Base-by-base conservation (phyloP, 2,888 invertebrate species). In the Dicranocentrus wangi region DNA sequence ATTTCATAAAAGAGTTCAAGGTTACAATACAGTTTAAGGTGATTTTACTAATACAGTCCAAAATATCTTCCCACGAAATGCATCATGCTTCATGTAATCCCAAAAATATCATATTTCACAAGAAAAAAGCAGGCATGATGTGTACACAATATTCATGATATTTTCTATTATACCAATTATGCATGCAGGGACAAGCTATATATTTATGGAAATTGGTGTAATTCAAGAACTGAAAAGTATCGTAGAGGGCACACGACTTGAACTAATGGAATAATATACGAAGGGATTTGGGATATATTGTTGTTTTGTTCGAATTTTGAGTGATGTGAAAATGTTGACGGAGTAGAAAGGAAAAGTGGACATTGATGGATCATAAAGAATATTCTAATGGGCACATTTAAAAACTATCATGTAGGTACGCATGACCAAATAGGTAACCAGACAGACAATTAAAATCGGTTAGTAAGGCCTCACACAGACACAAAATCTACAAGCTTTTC, bases 321-420 rank as follows among this genome's bases (percentile, higher is more conserved):
- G 53, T 55, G 55, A 69, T 55, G 53, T 32, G 55, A 15, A 8
- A 13, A 51, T 68, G 68, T 53, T 23, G 53, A 68, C 68, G n/a
- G 47, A 65, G 8, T 53, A n/a, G n/a, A 66, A 66, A 66, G 25
- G 43, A 47, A 66, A 51, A 68, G 68, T 28, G 13, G 69, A 55
- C 55, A 39, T 39, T 69, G 32, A 69, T 55, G 55, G 28, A 21
- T 25, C 39, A 55, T 69, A 69, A 69, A 55, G n/a, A 25, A 32
- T n/a, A 65, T n/a, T 32, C 23, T 39, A 55, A 55, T 55, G 55
- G 15, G 19, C 3, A n/a, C 55, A 55, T 55, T 55, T 21, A 51
- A 51, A n/a, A 51, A n/a, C 55, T 15, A 55, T 55, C 3, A 21
- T 47, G 3, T 47, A 17, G 47, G n/a, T 15, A 47, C 7, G 13